Evolutionary conservation across 1,140 invertebrate species (phyloP).

Genomic region (Papilio polytes): DNA sequence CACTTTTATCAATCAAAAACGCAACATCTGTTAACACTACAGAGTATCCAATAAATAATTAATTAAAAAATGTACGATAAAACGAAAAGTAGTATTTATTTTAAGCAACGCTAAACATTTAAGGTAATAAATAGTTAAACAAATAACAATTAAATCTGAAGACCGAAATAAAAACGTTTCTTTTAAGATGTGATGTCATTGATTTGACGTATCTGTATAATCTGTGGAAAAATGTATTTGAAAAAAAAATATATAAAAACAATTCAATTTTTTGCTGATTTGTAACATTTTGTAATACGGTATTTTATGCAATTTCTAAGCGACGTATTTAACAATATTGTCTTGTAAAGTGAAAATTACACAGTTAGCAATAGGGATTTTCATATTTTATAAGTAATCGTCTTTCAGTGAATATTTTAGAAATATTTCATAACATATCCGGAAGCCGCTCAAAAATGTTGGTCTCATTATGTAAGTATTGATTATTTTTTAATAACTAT

Average conservation of each 20-base stretch:
- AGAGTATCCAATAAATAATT: neutral
- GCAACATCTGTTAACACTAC: neutral
- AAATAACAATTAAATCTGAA: neutral
- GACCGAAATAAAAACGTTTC: neutral
- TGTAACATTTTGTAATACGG: neutral
- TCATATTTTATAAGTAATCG: neutral
- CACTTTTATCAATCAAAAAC: constrained; percentile 7
- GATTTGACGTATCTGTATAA: neutral
- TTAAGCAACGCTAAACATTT: neutral
- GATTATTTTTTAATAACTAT: neutral
- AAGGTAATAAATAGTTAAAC: neutral
- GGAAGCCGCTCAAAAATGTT: constrained; percentile 42
- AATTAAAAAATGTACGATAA: neutral
- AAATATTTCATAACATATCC: neutral
- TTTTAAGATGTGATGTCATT: neutral
- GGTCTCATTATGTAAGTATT: constrained; percentile 44
- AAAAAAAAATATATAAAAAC: constrained; percentile 6
- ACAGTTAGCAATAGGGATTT: neutral
- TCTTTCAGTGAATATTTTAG: neutral
- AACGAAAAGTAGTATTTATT: too few relatives aligned
- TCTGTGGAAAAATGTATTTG: neutral
- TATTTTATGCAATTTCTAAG: neutral
- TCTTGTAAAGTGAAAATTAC: neutral
- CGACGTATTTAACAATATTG: neutral
- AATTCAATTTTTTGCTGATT: constrained; percentile 7